Conservation (phyloP, 1,140 invertebrate genomes). For the Drosophila teissieri region DNA sequence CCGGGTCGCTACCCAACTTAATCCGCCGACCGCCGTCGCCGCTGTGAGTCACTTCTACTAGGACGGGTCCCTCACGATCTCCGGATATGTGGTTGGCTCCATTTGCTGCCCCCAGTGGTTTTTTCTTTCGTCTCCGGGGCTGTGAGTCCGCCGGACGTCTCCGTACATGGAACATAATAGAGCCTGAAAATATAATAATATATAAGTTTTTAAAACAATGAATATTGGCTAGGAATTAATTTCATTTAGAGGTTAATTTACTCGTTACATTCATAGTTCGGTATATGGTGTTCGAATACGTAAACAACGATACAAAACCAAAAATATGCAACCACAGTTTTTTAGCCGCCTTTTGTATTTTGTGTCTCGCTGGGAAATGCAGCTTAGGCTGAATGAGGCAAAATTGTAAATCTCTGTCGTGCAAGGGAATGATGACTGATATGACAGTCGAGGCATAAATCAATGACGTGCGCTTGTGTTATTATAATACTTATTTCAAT, state of each 20-base stretch:
- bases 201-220: too few relatives aligned
- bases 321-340: slow-evolving; percentile 12
- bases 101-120: slow-evolving; percentile 88
- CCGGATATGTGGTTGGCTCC: slow-evolving; percentile 84
- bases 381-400: slow-evolving; percentile 36
- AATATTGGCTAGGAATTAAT: not conserved
- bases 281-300: not conserved
- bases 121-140: slow-evolving; percentile 95
- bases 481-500: too few relatives aligned
- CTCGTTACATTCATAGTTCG: slow-evolving; percentile 52
- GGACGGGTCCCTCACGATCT: slow-evolving; percentile 85
- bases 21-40: slow-evolving; percentile 88
- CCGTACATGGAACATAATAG: slow-evolving; percentile 97
- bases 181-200: slow-evolving; percentile 87
- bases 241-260: slow-evolving; percentile 17
- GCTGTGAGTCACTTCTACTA: slow-evolving; percentile 88
- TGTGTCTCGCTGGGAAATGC: slow-evolving; percentile 44
- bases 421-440: slow-evolving; percentile 29
- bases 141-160: slow-evolving; percentile 94
- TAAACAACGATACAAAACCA: not conserved
- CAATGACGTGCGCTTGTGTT: slow-evolving; percentile 17
- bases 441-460: slow-evolving; percentile 36
- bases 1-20: slow-evolving; percentile 87
- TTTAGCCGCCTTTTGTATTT: slow-evolving; percentile 34
- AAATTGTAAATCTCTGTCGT: slow-evolving; percentile 20